Evolutionary conservation across 2,797 vertebrate species (phyloP), one percentile per base, ranked within the genome.

Genomic region (Phylloscopus collybita): DNA sequence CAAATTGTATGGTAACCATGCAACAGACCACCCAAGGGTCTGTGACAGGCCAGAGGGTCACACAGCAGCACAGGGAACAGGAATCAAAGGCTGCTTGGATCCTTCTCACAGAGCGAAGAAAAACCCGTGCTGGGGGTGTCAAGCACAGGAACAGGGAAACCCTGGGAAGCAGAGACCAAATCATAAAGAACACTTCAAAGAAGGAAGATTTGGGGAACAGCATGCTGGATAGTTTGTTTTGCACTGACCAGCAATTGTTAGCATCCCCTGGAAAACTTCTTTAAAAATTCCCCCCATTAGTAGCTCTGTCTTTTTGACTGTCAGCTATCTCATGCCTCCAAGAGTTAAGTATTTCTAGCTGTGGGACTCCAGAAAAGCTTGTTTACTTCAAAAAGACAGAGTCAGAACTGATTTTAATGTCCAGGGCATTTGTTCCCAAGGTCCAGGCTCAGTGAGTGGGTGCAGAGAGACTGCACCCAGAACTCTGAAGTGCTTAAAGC

Each of bases 21-120:
- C 94, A 97, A 96, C 94, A 94, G 96, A 80, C 95, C 95, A 97
- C 93, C 96, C 71, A 51, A 61, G 50, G 85, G 82, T 72, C 90
- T 84, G 76, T 0, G 1, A 9, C 42, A 29, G 54, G 66, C 25
- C 73, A 75, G 79, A 36, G 83, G 30, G 60, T 87, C 90, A 93
- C 85, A 49, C 38, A 54, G 81, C 42, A 74, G 61, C 65, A 65
- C 40, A 36, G 25, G 49, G 50, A 91, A 44, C 0, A 0, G 34
- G 38, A 83, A 74, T n/a, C 6, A 1, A 74, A 74, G 44, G 29
- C 75, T 65, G 30, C 61, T 49, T 30, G 42, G 47, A 54, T 65
- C 42, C 38, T 62, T 59, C 65, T 30, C 53, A 42, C 1, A 0
- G 16, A 60, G 40, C 9, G 45, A 69, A 74, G 40, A 56, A 47